These are phyloP conservation scores for Tetranychus piercei DNA, from an alignment of 2,888 invertebrate species.

Conservation along the genomic window DNA sequence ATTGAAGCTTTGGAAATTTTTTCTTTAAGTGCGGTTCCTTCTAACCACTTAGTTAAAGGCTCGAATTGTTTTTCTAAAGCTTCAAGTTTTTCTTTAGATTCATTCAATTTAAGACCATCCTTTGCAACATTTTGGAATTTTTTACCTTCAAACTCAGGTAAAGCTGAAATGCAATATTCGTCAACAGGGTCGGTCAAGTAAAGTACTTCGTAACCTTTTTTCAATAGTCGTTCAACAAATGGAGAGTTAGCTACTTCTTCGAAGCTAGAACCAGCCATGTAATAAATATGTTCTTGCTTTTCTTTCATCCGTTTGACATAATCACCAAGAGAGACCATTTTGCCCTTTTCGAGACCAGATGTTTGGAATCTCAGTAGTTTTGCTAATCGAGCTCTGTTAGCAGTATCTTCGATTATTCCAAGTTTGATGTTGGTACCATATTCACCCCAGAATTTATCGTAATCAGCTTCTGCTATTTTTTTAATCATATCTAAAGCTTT, in stretches of 20 bases:
- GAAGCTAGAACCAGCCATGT: slow-evolving; percentile 72
- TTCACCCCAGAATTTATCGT: slow-evolving; percentile 92
- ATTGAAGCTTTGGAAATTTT: slow-evolving; percentile 58
- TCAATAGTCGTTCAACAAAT: slow-evolving; percentile 79
- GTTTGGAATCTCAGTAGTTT: slow-evolving; percentile 80
- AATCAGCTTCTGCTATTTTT: slow-evolving; percentile 73
- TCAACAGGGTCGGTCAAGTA: slow-evolving; percentile 90
- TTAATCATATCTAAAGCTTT: slow-evolving; percentile 96
- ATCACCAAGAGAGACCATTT: slow-evolving; percentile 54
- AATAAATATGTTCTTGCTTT: slow-evolving; percentile 83
- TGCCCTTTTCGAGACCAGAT: slow-evolving; percentile 45
- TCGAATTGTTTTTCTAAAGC: slow-evolving; percentile 57
- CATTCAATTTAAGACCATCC: slow-evolving; percentile 66
- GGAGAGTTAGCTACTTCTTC: slow-evolving; percentile 58
- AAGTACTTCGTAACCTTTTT: slow-evolving; percentile 84
- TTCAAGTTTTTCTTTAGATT: slow-evolving; percentile 50
- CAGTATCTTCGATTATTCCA: slow-evolving; percentile 91
- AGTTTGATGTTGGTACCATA: slow-evolving; percentile 92
- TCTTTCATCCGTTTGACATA: slow-evolving; percentile 89
- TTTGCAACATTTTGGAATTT: slow-evolving; percentile 99
- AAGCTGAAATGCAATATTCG: slow-evolving; percentile 84
- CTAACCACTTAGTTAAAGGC: slow-evolving; percentile 75
- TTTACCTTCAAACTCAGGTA: slow-evolving; percentile 95
- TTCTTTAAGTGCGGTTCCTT: slow-evolving; percentile 57
- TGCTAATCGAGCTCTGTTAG: slow-evolving; percentile 82